Conservation (phyloP, 92 coral and sea anemone genomes). For the Porites cylindrica region DNA sequence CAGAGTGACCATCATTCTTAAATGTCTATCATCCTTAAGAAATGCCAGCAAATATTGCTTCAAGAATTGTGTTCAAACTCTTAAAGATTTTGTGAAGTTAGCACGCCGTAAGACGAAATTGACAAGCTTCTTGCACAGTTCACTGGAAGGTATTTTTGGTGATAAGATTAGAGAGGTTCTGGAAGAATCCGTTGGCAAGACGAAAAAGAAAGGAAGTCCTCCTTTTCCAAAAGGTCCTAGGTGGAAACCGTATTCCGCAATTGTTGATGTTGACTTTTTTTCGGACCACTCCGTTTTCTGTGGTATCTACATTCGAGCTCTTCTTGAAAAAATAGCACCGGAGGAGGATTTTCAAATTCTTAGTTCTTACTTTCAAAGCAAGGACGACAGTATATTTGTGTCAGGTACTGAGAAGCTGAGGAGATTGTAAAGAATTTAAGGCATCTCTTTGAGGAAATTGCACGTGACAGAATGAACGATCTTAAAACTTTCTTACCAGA, state of each 20-base stretch:
- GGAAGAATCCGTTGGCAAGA: neutral
- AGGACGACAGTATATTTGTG: too few species aligned
- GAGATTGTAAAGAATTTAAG: too few species aligned
- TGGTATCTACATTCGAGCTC: constrained; percentile 1
- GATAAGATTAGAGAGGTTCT: neutral
- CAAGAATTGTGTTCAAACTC: neutral
- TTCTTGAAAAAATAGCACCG: neutral
- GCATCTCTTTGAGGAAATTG: too few species aligned
- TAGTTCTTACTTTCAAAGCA: too few species aligned
- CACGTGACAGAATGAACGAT: too few species aligned
- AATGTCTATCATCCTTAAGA: neutral
- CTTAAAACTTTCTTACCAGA: too few species aligned
- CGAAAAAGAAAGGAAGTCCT: too few species aligned
- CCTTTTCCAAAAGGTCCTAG: too few species aligned
- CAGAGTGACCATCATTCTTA: neutral
- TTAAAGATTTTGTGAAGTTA: neutral
- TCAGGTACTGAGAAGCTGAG: too few species aligned
- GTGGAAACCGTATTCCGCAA: too few species aligned
- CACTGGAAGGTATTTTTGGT: neutral
- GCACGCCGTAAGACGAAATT: neutral
- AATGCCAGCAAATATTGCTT: neutral
- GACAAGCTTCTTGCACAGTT: neutral
- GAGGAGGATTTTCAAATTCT: too few species aligned
- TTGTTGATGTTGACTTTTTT: too few species aligned
- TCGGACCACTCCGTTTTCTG: neutral